phyloP scores from a whole-genome alignment of 2,113 vertebrate species.

The Poeciliopsis prolifica region DNA sequence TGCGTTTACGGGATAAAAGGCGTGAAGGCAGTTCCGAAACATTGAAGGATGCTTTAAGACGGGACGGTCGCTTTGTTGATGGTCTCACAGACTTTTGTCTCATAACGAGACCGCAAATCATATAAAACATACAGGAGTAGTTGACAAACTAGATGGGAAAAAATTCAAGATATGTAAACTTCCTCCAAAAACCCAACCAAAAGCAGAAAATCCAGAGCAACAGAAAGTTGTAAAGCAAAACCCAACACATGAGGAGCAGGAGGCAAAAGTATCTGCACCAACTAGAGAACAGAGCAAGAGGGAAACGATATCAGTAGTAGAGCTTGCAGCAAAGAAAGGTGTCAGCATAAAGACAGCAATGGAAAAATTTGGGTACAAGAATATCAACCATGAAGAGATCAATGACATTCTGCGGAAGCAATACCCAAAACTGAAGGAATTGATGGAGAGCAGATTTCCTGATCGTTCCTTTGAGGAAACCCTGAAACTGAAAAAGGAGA shows the following conservation, averaged over 20 bases:
- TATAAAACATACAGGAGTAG: background rate
- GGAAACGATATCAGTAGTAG: fast-evolving
- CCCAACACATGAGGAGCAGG: no score
- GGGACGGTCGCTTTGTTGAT: slow-evolving; percentile 42
- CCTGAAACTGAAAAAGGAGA: slow-evolving; percentile 7
- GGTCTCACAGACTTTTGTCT: background rate
- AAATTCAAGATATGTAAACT: slow-evolving; percentile 16
- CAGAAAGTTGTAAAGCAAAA: no score
- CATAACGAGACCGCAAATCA: background rate
- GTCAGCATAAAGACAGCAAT: background rate
- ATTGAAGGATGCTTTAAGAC: slow-evolving; percentile 17
- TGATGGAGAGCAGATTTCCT: slow-evolving; percentile 10
- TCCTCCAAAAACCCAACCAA: background rate
- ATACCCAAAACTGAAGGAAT: background rate
- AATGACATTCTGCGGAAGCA: background rate
- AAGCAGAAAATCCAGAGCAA: background rate
- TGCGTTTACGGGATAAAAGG: slow-evolving; percentile 30
- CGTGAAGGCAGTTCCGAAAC: no score
- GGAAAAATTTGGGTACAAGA: no score
- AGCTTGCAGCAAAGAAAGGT: fast-evolving
- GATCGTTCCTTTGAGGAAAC: background rate
- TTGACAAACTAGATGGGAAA: background rate
- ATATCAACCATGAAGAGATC: background rate
- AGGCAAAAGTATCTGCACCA: no score
- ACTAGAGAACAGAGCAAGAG: no score